Evolutionary conservation across 2,888 invertebrate species (phyloP), one percentile per base, ranked within the genome.

Genomic region (Orchestes rusci): DNA sequence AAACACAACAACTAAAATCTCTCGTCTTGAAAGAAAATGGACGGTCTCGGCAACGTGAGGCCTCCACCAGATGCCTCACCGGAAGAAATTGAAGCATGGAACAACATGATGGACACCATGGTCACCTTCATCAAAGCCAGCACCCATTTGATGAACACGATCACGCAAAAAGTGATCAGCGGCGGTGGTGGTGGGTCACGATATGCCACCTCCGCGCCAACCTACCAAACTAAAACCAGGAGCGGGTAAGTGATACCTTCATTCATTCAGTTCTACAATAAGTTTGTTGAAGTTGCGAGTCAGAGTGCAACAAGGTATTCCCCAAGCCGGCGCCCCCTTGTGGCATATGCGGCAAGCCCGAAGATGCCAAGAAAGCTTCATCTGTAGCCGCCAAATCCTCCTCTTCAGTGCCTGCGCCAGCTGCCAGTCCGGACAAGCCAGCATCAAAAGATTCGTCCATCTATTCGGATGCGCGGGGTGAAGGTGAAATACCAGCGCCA

Each of bases 41-140:
- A n/a, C n/a, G n/a, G n/a, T n/a, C n/a, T n/a, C n/a, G 23, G 10
- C 23, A 23, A 23, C 23, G 10, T 23, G 5, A 7, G 7, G 18
- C 43, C 45, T 16, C 48, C 48, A 8, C 43, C 51, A 3, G 43
- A 43, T 17, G 38, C 39, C 16, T 43, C 46, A 12, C 50, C 52
- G 1, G 53, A 53, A 36, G 57, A 57, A 33, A 43, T 54, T 18
- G 46, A 55, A 39, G 56, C 55, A 23, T 57, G 57, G 57, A 54
- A 56, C 20, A 20, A 39, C 16, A 56, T 57, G 57, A 56, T 57
- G 56, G 55, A 55, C 44, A 55, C 56, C 33, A 57, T 56, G 56
- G 50, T 56, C 15, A 53, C 53, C 18, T 57, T 57, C 34, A 53
- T 57, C n/a, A 44, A 51, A 29, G 56, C 56, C 5, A 54, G 55